Evolutionary conservation across 2,888 invertebrate genomes (phyloP), one percentile per base, ranked within the genome.

Genomic region (Lasioglossum vierecki): DNA sequence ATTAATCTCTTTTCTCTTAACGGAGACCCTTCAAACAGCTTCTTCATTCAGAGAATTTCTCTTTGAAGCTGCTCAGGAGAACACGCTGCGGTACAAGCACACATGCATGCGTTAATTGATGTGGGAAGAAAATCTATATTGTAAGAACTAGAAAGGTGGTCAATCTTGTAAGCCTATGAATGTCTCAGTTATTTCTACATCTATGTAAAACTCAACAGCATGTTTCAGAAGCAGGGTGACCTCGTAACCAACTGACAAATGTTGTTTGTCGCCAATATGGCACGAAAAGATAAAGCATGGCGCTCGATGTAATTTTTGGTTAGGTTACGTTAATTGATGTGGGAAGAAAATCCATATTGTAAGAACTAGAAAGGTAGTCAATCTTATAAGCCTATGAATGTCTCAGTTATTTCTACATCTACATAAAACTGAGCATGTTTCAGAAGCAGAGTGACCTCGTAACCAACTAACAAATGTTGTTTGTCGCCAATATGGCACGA

Each of bases 1-100:
- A 91, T 89, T 90, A 91, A 88, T 60, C 26, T 26, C 26, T 26
- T 26, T 60, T 60, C 88, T 89, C 87, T 89, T 91, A 91, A 82
- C 89, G 71, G 80, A 60, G 76, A 26, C 15, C 18, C 63, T 13
- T 60, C 60, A 60, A 53, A 8, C 49, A 53, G 49, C 49, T 53
- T 53, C 49, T 53, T 53, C 49, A 22, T 53, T 53, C 49, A 53
- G 49, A 53, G 49, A 60, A 60, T 60, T 26, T 13, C 26, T 26
- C 60, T 5, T 15, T 26, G 60, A 60, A 60, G 9, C 60, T 22
- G 22, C 49, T 22, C 8, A 22, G 49, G 22, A 53, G 8, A 6
- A 53, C 49, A 8, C 49, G 22, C 49, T 22, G 49, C 22, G 2
- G 22, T 8, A 22, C 5, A 53, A 49, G 18, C 6, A 22, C 49